phyloP scores from a whole-genome alignment of 1,140 invertebrate species.

The Lordiphosa collinella region DNA sequence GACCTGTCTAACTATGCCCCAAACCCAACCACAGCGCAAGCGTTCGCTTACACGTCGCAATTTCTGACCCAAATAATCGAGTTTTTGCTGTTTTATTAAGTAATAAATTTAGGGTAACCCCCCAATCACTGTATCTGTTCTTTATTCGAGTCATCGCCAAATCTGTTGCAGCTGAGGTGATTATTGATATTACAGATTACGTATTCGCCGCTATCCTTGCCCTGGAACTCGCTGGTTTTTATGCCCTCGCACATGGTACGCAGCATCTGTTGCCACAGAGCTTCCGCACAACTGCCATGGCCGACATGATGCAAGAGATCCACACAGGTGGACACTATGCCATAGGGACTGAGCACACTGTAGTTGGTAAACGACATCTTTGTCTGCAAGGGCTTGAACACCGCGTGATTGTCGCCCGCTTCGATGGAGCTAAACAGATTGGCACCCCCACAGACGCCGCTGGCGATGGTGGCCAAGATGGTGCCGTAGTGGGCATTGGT shows the following conservation, averaged over 20 bases:
- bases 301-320: conserved; percentile 53
- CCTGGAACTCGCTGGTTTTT: conserved; percentile 54
- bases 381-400: conserved; percentile 66
- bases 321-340: conserved; percentile 54
- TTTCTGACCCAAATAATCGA: conserved; percentile 1
- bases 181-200: conserved; percentile 67
- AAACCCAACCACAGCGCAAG: conserved; percentile 5
- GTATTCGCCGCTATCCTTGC: conserved; percentile 51
- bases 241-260: conserved; percentile 54
- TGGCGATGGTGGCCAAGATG: conserved; percentile 57
- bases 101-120: not conserved
- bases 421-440: conserved; percentile 61
- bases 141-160: not conserved
- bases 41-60: conserved; percentile 12
- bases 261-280: conserved; percentile 42
- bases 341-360: conserved; percentile 58
- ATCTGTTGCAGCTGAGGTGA: conserved; percentile 31
- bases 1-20: too few species aligned
- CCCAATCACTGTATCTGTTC: not conserved
- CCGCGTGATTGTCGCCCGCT: conserved; percentile 51
- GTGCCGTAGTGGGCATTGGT: conserved; percentile 67
- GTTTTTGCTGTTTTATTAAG: conserved; percentile 6
- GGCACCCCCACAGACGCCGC: conserved; percentile 59
- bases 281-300: conserved; percentile 22
- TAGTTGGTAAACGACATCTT: conserved; percentile 65